Evolutionary conservation across 2,113 vertebrate species (phyloP).

Genomic region (Gasterosteus aculeatus): DNA sequence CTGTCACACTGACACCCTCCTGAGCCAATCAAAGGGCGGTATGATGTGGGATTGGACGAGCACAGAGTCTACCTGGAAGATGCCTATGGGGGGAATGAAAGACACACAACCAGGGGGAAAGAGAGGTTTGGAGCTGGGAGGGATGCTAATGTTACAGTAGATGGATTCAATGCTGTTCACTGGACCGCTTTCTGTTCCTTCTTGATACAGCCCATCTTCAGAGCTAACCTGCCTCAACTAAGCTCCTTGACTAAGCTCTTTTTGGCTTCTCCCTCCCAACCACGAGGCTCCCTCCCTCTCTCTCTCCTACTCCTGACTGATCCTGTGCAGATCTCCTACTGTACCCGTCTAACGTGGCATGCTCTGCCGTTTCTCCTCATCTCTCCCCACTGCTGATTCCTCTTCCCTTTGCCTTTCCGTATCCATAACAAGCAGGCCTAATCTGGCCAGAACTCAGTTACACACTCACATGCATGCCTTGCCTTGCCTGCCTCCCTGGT

Average conservation of each 20-base stretch:
- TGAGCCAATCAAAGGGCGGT: constrained; percentile 58
- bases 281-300: constrained; percentile 47
- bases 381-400: constrained; percentile 47
- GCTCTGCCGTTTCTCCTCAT: constrained; percentile 65
- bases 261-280: constrained; percentile 50
- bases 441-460: constrained; percentile 44
- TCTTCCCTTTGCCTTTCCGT: constrained; percentile 47
- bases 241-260: constrained; percentile 68
- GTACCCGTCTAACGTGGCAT: constrained; percentile 70
- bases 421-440: constrained; percentile 65
- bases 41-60: constrained; percentile 75
- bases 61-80: constrained; percentile 72
- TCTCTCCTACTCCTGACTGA: constrained; percentile 64
- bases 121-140: constrained; percentile 55
- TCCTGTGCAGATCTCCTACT: constrained; percentile 61
- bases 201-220: constrained; percentile 61
- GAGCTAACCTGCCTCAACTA: constrained; percentile 67
- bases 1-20: constrained; percentile 55
- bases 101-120: constrained; percentile 44
- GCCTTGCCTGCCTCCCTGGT: constrained; percentile 62
- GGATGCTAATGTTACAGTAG: constrained; percentile 56
- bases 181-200: constrained; percentile 34
- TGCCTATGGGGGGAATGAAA: constrained; percentile 70
- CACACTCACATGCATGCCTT: constrained; percentile 67
- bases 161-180: constrained; percentile 61